phyloP scores from a whole-genome alignment of 2,888 invertebrate species.

The Diploptera punctata region DNA sequence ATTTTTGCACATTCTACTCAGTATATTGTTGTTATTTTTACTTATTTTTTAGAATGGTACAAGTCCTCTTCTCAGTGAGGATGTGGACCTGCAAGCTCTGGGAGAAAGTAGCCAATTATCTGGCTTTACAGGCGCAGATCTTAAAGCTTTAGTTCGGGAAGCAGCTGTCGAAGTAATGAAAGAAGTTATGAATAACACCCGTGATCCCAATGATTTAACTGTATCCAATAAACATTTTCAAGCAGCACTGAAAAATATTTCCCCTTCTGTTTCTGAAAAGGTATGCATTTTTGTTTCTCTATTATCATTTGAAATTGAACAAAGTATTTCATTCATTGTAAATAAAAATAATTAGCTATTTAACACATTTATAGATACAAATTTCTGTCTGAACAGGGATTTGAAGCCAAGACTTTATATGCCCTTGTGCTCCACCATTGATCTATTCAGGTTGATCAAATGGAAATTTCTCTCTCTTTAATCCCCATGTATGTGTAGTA shows the following conservation, averaged over 20 bases:
- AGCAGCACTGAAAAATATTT: constrained; percentile 76
- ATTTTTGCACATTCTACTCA: no score
- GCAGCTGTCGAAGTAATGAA: constrained; percentile 83
- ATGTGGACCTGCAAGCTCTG: constrained; percentile 77
- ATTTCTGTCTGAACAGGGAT: no score
- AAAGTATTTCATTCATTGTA: no score
- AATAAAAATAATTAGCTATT: no score
- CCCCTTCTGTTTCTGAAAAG: constrained; percentile 85
- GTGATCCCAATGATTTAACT: constrained; percentile 54
- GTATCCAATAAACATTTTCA: constrained; percentile 77
- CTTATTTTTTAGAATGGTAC: constrained; percentile 26
- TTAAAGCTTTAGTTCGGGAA: constrained; percentile 87
- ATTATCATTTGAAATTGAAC: no score
- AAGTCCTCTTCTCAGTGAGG: constrained; percentile 56
- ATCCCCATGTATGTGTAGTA: no score
- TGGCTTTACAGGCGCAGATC: constrained; percentile 93
- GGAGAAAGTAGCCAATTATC: constrained; percentile 71
- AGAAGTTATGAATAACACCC: constrained; percentile 54
- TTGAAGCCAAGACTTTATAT: no score
- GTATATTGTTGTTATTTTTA: background rate
- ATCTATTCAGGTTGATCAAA: no score
- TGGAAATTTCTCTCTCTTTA: no score
- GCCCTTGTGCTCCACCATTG: no score
- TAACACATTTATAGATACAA: no score
- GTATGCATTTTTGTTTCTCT: constrained; percentile 52